phyloP scores from a whole-genome alignment of 2,113 vertebrate species.

The Sander vitreus region DNA sequence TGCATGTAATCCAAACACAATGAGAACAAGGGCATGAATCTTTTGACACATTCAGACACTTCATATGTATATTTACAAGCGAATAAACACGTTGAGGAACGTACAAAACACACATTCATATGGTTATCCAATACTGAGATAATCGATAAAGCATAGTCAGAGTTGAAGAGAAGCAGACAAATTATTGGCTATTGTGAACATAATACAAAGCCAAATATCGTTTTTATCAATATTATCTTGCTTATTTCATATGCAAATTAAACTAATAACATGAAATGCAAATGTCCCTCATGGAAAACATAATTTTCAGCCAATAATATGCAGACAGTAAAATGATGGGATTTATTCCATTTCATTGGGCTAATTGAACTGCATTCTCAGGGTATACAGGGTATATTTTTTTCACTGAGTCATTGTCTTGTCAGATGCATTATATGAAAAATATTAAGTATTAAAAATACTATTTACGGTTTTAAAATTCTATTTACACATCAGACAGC shows the following conservation, averaged over 20 bases:
- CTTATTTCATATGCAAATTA: constrained; percentile 57
- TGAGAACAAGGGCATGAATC: constrained; percentile 11
- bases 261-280: constrained; percentile 39
- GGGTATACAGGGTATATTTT: constrained; percentile 2
- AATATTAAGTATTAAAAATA: constrained; percentile 77
- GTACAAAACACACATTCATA: constrained; percentile 38
- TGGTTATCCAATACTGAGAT: constrained; percentile 47
- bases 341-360: constrained; percentile 39
- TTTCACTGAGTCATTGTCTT: constrained; percentile 21
- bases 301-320: constrained; percentile 22
- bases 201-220: constrained; percentile 22
- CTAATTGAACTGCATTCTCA: constrained; percentile 19
- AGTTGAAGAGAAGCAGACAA: constrained; percentile 24
- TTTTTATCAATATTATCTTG: constrained; percentile 12
- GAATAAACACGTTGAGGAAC: constrained; percentile 25
- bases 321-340: constrained; percentile 41
- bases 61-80: constrained; percentile 67
- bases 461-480: constrained; percentile 71
- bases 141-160: constrained; percentile 30
- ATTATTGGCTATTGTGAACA: constrained; percentile 40
- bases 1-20: constrained; percentile 30
- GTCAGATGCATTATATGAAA: constrained; percentile 51
- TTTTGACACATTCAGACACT: constrained; percentile 19
- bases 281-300: constrained; percentile 47
- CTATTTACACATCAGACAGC: constrained; percentile 75